These are phyloP conservation scores for Tadarida brasiliensis DNA, from an alignment of 2,797 vertebrate species.

Conservation along the genomic window DNA sequence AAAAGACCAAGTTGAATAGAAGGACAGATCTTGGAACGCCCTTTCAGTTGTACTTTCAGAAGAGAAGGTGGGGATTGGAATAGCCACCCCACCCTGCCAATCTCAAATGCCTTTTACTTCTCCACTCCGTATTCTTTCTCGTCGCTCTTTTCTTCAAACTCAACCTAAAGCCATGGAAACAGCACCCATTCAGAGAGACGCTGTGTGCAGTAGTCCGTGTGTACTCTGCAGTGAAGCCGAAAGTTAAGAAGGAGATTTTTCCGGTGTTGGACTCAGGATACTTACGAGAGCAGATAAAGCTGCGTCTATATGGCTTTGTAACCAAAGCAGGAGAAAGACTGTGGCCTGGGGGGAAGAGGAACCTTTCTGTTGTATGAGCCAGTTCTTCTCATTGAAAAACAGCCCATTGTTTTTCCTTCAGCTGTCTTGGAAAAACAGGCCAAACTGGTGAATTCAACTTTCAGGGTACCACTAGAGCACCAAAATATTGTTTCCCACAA, in stretches of 20 bases:
- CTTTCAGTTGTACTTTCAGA: background rate
- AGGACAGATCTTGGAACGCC: background rate
- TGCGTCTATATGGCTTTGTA: background rate
- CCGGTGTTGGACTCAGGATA: background rate
- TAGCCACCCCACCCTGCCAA: background rate
- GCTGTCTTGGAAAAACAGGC: background rate
- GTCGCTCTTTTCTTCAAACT: fast-evolving
- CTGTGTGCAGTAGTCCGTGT: fast-evolving
- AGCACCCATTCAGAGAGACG: background rate
- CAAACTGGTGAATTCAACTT: background rate
- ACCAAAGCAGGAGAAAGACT: background rate
- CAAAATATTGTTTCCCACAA: background rate
- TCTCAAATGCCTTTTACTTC: background rate
- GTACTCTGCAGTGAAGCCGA: background rate
- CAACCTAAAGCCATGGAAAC: background rate
- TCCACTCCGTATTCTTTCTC: background rate
- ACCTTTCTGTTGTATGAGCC: too few species aligned
- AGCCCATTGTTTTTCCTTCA: background rate
- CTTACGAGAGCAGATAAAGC: background rate
- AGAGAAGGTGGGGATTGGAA: background rate
- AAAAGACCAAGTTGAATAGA: background rate
- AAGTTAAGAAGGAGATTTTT: background rate
- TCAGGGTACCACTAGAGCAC: background rate
- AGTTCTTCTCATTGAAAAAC: background rate
- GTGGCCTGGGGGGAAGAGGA: background rate